phyloP scores from a whole-genome alignment of 2,797 vertebrate species.

The Alexandromys oeconomus region DNA sequence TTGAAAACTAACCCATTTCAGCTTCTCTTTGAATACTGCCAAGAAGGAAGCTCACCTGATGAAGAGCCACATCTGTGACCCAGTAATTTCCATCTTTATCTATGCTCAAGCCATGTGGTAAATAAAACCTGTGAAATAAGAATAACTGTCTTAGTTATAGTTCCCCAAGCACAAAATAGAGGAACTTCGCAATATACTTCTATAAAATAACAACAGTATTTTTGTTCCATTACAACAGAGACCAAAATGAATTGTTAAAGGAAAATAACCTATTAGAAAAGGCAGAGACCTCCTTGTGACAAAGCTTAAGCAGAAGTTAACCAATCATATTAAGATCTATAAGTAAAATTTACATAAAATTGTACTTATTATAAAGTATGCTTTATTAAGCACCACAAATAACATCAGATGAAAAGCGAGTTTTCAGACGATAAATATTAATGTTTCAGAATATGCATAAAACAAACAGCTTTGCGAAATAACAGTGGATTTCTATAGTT shows the following conservation, averaged over 20 bases:
- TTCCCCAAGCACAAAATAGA: not conserved
- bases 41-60: slow-evolving; percentile 92
- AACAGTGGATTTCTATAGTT: slow-evolving; percentile 8
- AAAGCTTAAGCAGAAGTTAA: slow-evolving; percentile 17
- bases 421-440: slow-evolving; percentile 55
- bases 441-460: slow-evolving; percentile 31
- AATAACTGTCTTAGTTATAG: slow-evolving; percentile 28
- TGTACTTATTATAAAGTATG: slow-evolving; percentile 21
- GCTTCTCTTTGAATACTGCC: slow-evolving; percentile 19
- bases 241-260: slow-evolving; percentile 3
- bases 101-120: slow-evolving; percentile 96
- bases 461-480: slow-evolving; percentile 27
- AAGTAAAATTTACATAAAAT: not conserved
- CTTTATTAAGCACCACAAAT: not conserved
- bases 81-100: slow-evolving; percentile 96
- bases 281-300: not conserved
- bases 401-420: slow-evolving; percentile 1
- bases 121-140: slow-evolving; percentile 93
- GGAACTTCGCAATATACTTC: not conserved
- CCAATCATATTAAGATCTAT: slow-evolving; percentile 26
- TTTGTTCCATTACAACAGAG: slow-evolving; percentile 33
- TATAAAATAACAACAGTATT: slow-evolving; percentile 28
- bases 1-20: not conserved
- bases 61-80: slow-evolving; percentile 98
- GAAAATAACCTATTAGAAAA: slow-evolving; percentile 32